Evolutionary conservation across 1,140 invertebrate species (phyloP), one percentile per base, ranked within the genome.

Genomic region (Cardiocondyla obscurior): DNA sequence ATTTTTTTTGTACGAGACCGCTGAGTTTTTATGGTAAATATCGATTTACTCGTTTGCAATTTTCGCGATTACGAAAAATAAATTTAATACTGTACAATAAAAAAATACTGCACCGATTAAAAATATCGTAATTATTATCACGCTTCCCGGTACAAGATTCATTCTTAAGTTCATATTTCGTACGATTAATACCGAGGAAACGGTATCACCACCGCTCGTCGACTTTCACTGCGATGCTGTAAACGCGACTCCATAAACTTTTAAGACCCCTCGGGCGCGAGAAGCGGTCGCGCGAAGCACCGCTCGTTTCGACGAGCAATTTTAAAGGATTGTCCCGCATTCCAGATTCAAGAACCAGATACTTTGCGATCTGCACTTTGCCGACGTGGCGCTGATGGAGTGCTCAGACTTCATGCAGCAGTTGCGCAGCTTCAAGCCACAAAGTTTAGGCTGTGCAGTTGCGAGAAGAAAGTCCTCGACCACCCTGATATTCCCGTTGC

Each of bases 401-500:
- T 98, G 97, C 95, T 98, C 97, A 77, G 98, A 98, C 95, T 99
- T 98, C 94, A 98, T 99, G 97, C 97, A 98, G 94, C 98, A 99
- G 95, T 96, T 99, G 91, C 96, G 98, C 89, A 97, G 97, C 95
- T 99, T 99, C 95, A 99, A 99, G 95, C 97, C 98, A 84, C 98
- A 98, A 95, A 98, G 97, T 90, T 95, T 99, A 91, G 98, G 98
- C 92, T 98, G 98, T 95, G 98, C 98, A 87, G 97, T 98, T 88
- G 98, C 98, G 51, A 95, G 98, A 90, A 95, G 98, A 93, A 98
- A 98, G 94, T 97, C 97, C 87, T 98, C 98, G 86, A 99, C 98
- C 46, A 99, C 98, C 4, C 95, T 99, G 86, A 98, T 98, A 91
- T 99, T 99, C 93, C 98, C 98, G 28, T 94, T 98, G 89, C 98